A percentile compares a stretch with the other conserved stretches of the same genome.
Conservation (phyloP, 1,140 invertebrate genomes). For the Daktulosphaira vitifoliae region DNA sequence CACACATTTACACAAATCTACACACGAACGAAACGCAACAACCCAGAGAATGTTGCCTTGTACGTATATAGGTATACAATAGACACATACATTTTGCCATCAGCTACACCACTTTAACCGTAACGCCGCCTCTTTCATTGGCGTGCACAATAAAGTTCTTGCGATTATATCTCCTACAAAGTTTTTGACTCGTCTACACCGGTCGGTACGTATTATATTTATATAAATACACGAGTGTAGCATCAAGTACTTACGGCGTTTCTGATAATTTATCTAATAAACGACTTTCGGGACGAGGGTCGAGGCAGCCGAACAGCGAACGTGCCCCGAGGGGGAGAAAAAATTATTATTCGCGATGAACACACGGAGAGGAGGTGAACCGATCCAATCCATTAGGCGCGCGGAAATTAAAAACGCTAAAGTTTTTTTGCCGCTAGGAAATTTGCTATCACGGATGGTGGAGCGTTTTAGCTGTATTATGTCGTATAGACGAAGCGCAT, state of each 20-base stretch:
- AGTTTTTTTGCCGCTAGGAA: too few species aligned
- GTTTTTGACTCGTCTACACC: neutral
- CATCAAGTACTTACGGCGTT: neutral
- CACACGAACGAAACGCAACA: too few species aligned
- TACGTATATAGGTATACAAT: neutral
- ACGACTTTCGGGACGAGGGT: constrained; percentile 26
- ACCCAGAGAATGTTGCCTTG: neutral
- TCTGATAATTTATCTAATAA: constrained; percentile 32
- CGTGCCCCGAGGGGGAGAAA: neutral
- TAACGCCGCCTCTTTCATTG: too few species aligned
- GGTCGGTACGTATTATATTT: too few species aligned
- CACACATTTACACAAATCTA: too few species aligned
- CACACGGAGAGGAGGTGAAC: neutral
- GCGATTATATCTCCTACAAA: constrained; percentile 29
- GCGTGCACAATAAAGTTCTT: constrained; percentile 17
- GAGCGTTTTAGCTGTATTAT: too few species aligned
- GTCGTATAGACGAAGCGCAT: too few species aligned
- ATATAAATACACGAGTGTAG: neutral
- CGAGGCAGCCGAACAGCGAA: neutral
- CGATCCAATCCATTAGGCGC: constrained; percentile 30
- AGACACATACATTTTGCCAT: neutral
- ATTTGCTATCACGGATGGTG: too few species aligned
- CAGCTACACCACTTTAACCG: too few species aligned
- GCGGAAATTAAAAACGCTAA: too few species aligned
- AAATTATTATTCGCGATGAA: neutral